Percentiles rank a stretch among this genome's conserved stretches.
These are phyloP conservation scores for Brachionichthys hirsutus DNA, from an alignment of 2,113 vertebrate species.

Conservation along the genomic window DNA sequence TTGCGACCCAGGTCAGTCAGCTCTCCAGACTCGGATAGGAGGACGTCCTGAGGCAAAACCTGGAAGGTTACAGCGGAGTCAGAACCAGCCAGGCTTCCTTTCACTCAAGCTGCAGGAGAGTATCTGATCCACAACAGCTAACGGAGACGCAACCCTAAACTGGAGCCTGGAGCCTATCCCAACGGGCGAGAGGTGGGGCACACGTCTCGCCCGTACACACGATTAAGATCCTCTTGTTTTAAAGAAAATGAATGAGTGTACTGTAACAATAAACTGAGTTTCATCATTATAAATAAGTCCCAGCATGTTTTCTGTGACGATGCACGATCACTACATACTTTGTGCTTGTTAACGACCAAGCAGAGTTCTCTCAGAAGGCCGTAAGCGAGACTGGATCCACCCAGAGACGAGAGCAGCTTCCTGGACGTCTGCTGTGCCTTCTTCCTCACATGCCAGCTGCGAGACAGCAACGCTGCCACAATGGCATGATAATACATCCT, in stretches of 20 bases:
- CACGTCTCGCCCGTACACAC: no score
- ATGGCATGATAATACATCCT: conserved; percentile 90
- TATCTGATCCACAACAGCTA: neutral
- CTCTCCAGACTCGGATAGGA: conserved; percentile 86
- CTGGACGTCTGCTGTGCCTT: conserved; percentile 86
- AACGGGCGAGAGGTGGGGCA: no score
- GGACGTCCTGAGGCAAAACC: conserved; percentile 84
- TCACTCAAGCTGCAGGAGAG: neutral
- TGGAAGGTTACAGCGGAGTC: conserved; percentile 46
- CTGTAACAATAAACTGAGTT: no score
- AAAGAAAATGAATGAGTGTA: no score
- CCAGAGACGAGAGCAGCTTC: conserved; percentile 88
- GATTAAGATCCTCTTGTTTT: no score
- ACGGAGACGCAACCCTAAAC: neutral
- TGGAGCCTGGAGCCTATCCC: neutral
- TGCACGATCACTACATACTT: conserved; percentile 69
- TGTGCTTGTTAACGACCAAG: conserved; percentile 86
- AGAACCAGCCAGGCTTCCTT: neutral
- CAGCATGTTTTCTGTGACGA: neutral
- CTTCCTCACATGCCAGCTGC: conserved; percentile 87
- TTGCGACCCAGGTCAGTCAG: conserved; percentile 83
- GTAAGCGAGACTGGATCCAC: conserved; percentile 83
- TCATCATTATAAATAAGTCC: no score
- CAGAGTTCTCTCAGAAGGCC: conserved; percentile 90
- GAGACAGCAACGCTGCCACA: conserved; percentile 83